Conservation (phyloP, 2,797 vertebrate species). For the Pseudocheirus occidentalis region DNA sequence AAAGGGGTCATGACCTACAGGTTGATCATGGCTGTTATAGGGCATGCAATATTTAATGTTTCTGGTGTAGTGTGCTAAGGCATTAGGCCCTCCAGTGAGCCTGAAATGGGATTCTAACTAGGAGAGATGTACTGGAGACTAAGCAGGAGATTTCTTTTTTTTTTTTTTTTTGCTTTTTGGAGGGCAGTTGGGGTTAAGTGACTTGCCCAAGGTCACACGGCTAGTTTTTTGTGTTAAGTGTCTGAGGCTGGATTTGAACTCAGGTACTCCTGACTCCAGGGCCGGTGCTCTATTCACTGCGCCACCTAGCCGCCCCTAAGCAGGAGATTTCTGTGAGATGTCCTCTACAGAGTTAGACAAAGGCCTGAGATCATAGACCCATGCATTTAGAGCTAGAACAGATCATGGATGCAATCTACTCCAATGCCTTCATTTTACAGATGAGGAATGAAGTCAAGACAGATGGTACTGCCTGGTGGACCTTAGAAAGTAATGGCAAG, state of each 20-base stretch:
- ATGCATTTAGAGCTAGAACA: not conserved
- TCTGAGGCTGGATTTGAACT: no score
- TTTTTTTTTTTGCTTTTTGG: no score
- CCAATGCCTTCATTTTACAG: not conserved
- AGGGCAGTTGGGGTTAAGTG: no score
- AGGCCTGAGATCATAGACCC: not conserved
- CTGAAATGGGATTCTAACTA: not conserved
- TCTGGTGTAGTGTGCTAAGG: not conserved
- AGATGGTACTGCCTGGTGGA: not conserved
- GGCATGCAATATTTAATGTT: not conserved
- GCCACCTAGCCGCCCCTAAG: no score
- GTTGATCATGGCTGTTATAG: no score
- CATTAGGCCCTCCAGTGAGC: not conserved
- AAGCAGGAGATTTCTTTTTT: not conserved
- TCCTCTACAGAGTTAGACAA: not conserved
- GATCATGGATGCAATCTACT: not conserved
- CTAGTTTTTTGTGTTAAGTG: no score
- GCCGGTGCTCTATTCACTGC: no score
- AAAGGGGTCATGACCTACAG: no score
- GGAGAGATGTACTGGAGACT: not conserved
- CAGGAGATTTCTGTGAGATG: not conserved
- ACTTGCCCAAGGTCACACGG: no score
- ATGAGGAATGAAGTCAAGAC: not conserved
- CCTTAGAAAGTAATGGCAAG: not conserved
- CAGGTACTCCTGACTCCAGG: no score